These are phyloP conservation scores for fruit fly (Drosophila melanogaster) DNA, from an alignment of 1,140 invertebrate genomes.

Conservation along the genomic window Release_6_plus_ISO1_MT NT_037436.4:4933001-4933500, in stretches of 20 bases:
- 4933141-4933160: conserved; percentile 73
- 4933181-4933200: conserved; percentile 36
- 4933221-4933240: conserved; percentile 58
- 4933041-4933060: conserved; percentile 77
- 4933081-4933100: conserved; percentile 5
- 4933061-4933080: conserved; percentile 24
- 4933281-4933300: conserved; percentile 48
- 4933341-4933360: conserved; percentile 19
- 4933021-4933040: conserved; percentile 50
- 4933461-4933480: conserved; percentile 26
- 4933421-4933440: conserved; percentile 74
- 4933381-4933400: not conserved
- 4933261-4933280: conserved; percentile 53
- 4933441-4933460: conserved; percentile 57
- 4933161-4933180: conserved; percentile 58
- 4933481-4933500: conserved; percentile 52
- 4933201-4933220: conserved; percentile 57
- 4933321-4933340: conserved; percentile 49
- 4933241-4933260: conserved; percentile 57
- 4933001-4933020: conserved; percentile 74
- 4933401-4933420: conserved; percentile 44
- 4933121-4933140: conserved; percentile 68
- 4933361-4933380: conserved; percentile 12
- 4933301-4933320: not conserved
- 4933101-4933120: conserved; percentile 6